Evolutionary conservation across 2,113 vertebrate species (phyloP).

Genomic region (Oreamnos americanus): DNA sequence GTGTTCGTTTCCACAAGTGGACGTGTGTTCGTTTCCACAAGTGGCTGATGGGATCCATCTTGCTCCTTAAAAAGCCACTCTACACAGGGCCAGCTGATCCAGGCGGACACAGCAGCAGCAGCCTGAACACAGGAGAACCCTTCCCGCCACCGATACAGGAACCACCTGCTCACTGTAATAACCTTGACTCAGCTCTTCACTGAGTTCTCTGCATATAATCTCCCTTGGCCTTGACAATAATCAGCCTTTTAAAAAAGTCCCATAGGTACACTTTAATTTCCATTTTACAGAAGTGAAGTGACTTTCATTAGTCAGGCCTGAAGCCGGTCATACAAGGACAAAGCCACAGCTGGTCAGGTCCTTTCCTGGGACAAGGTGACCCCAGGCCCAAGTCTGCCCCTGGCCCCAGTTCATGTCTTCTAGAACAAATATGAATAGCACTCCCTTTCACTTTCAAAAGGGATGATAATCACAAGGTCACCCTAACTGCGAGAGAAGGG

Average conservation of each 20-base stretch:
- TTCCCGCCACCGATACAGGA: rapidly evolving
- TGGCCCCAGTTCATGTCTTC: neutral
- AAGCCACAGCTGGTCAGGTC: neutral
- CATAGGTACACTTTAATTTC: neutral
- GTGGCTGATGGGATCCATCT: neutral
- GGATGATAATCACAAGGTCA: neutral
- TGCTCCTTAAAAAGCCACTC: neutral
- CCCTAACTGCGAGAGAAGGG: neutral
- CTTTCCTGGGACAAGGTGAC: neutral
- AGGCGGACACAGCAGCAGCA: rapidly evolving
- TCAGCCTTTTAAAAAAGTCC: neutral
- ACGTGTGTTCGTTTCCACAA: neutral
- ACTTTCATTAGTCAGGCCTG: neutral
- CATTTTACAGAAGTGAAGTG: neutral
- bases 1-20: neutral
- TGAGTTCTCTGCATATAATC: neutral
- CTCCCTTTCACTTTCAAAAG: neutral
- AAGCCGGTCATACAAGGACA: neutral
- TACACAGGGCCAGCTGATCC: neutral
- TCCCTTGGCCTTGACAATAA: neutral
- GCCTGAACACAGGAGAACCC: neutral
- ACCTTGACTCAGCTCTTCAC: neutral
- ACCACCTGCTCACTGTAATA: neutral
- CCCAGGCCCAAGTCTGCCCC: neutral
- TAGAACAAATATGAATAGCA: neutral